phyloP scores from a whole-genome alignment of 2,113 vertebrate species.

The Ceuthmochares aereus region DNA sequence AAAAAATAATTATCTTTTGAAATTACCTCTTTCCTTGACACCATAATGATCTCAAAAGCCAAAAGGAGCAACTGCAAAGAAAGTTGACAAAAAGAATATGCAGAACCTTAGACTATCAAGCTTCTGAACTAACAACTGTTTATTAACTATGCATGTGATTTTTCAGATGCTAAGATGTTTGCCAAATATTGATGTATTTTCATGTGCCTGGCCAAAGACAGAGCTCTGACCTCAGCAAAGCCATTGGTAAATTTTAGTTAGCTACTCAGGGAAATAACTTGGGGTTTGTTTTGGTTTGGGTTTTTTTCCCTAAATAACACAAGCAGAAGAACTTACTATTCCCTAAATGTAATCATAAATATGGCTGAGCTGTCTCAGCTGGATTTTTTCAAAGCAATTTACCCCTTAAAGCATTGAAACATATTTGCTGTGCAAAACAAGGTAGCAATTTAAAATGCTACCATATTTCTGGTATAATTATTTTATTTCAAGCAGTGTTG shows the following conservation, averaged over 20 bases:
- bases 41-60: background rate
- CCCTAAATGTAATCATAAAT: background rate
- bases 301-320: background rate
- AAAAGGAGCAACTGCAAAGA: background rate
- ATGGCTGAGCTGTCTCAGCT: background rate
- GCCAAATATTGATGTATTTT: background rate
- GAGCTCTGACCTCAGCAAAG: background rate
- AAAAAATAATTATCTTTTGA: background rate
- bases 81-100: background rate
- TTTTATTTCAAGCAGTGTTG: background rate
- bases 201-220: background rate
- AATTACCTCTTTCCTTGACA: background rate
- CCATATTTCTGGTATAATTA: background rate
- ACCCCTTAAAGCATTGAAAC: conserved; percentile 6
- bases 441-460: conserved; percentile 18
- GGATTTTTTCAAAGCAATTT: conserved; percentile 34
- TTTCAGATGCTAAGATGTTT: background rate
- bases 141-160: background rate
- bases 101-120: background rate
- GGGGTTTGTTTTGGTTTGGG: accelerated
- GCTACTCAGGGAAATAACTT: background rate
- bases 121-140: background rate
- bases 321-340: background rate
- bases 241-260: background rate
- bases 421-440: background rate